Evolutionary conservation across 2,113 vertebrate genomes (phyloP).

Genomic region (Zonotrichia leucophrys): DNA sequence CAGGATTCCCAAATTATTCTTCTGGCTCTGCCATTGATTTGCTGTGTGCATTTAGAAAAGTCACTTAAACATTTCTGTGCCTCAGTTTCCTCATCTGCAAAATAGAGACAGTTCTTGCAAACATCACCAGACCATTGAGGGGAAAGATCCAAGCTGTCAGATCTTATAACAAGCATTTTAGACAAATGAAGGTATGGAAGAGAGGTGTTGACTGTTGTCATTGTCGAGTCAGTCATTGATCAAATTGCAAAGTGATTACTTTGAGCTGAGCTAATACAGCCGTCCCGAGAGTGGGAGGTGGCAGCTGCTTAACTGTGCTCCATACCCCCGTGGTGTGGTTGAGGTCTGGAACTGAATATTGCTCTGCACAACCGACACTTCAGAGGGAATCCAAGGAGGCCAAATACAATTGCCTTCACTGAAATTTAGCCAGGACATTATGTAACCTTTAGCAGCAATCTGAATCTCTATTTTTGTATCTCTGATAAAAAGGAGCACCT

Average conservation of each 20-base stretch:
- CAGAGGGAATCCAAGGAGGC: not conserved
- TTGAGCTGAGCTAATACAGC: not conserved
- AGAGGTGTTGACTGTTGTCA: not conserved
- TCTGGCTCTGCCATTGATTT: not conserved
- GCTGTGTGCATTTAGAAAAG: not conserved
- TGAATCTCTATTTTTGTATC: not conserved
- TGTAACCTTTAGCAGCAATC: not conserved
- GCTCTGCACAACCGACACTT: not conserved
- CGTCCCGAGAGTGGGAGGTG: not conserved
- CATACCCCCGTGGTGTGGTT: not conserved
- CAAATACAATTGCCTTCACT: not conserved
- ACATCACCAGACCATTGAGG: not conserved
- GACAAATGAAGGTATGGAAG: not conserved
- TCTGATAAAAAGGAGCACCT: slow-evolving; percentile 17
- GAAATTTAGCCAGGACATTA: slow-evolving; percentile 26
- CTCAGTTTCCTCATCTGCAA: slow-evolving; percentile 20
- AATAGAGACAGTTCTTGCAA: not conserved
- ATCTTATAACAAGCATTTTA: not conserved
- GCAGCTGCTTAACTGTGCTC: not conserved
- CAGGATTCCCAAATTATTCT: slow-evolving; percentile 1
- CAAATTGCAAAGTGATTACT: not conserved
- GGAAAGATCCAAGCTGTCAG: not conserved
- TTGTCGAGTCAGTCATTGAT: not conserved
- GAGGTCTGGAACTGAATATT: not conserved
- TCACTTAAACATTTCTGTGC: not conserved